Percentiles rank a stretch among this genome's conserved stretches.
These are phyloP conservation scores for Andricus curvator DNA, from an alignment of 2,888 invertebrate species.

Conservation along the genomic window DNA sequence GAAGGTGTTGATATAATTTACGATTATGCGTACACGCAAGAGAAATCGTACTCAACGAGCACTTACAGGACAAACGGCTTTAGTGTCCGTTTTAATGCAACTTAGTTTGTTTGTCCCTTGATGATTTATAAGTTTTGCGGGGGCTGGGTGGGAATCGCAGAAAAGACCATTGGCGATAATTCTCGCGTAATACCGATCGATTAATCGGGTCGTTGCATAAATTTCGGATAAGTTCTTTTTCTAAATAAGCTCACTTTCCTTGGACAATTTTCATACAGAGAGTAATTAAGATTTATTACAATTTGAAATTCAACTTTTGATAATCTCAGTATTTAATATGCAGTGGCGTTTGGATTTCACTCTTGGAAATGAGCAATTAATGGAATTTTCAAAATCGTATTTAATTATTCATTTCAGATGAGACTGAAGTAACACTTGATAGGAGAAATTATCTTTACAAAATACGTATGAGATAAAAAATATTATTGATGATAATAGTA, in stretches of 20 bases:
- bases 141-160: constrained; percentile 10
- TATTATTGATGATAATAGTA: too few species aligned
- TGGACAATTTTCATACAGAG: neutral
- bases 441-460: too few species aligned
- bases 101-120: constrained; percentile 36
- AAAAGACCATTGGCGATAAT: constrained; percentile 18
- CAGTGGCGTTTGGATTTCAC: too few species aligned
- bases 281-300: neutral
- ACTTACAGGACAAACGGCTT: constrained; percentile 51
- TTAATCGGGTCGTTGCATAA: constrained; percentile 21
- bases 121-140: constrained; percentile 33
- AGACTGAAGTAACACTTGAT: too few species aligned
- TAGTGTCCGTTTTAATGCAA: constrained; percentile 40
- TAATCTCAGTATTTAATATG: neutral
- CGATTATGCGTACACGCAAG: constrained; percentile 61
- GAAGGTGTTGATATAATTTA: constrained; percentile 76
- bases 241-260: neutral
- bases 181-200: constrained; percentile 18
- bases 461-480: too few species aligned
- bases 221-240: constrained; percentile 12
- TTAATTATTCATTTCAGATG: neutral
- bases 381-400: neutral
- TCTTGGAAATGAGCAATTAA: too few species aligned
- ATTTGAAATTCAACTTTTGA: neutral
- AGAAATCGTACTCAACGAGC: constrained; percentile 55